These are phyloP conservation scores for Nasonia longicornis DNA, from an alignment of 1,140 invertebrate species.

Conservation along the genomic window DNA sequence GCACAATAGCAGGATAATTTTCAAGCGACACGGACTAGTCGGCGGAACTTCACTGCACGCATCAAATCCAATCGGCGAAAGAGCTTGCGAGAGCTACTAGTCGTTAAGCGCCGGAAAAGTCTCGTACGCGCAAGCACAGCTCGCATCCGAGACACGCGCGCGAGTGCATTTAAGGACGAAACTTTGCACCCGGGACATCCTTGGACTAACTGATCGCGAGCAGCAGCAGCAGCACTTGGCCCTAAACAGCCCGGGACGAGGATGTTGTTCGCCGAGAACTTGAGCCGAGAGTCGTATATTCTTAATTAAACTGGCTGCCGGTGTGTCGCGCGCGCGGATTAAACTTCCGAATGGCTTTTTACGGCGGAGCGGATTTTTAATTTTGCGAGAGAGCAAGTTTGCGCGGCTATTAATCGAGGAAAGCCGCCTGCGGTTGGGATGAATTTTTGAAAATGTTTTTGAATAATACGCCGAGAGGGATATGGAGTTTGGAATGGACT, in stretches of 20 bases:
- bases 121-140: background rate
- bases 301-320: slow-evolving; percentile 33
- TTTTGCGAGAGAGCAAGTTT: no score
- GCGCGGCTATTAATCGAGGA: background rate
- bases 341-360: slow-evolving; percentile 25
- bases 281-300: slow-evolving; percentile 17
- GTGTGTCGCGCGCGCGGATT: background rate
- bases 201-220: slow-evolving; percentile 31
- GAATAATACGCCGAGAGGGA: background rate
- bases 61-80: background rate
- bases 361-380: no score
- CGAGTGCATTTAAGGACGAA: slow-evolving; percentile 7
- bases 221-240: background rate
- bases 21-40: background rate
- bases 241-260: slow-evolving; percentile 5
- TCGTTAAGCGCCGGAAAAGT: background rate
- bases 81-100: background rate
- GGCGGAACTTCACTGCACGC: background rate
- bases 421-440: background rate
- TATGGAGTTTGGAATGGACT: background rate
- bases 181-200: background rate
- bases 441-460: slow-evolving; percentile 5
- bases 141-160: background rate
- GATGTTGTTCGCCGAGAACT: slow-evolving; percentile 1
- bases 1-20: background rate